A percentile compares a stretch with the other conserved stretches of the same genome.
phyloP scores from a whole-genome alignment of 2,797 vertebrate species.

The Petrocephalus sullivani region DNA sequence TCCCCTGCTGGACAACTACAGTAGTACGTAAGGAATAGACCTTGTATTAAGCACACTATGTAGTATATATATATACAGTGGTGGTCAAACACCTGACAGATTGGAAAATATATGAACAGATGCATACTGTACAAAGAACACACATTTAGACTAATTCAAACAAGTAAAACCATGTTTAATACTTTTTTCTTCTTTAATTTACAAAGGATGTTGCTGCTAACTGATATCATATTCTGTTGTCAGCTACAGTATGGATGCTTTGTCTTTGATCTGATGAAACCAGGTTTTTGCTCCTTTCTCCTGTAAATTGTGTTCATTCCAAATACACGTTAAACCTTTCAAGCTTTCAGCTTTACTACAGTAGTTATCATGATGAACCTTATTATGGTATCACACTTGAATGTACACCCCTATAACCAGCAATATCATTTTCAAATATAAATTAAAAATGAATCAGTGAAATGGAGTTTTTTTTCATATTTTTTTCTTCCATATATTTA shows the following conservation, averaged over 20 bases:
- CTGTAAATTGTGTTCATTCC: background rate
- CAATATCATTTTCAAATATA: background rate
- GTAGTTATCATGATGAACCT: background rate
- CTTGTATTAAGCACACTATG: too few relatives aligned
- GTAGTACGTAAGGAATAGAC: too few relatives aligned
- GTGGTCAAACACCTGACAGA: too few relatives aligned
- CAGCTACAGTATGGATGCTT: background rate
- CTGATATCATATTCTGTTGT: background rate
- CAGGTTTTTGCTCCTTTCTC: background rate
- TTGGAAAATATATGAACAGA: too few relatives aligned
- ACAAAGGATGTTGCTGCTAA: background rate
- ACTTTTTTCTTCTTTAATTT: background rate
- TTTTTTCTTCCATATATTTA: background rate
- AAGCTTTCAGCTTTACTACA: background rate
- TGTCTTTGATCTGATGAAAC: background rate
- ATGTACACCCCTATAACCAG: background rate
- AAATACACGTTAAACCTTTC: background rate
- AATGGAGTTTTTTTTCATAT: background rate
- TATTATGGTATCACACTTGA: background rate
- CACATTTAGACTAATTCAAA: background rate
- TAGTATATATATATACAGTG: background rate
- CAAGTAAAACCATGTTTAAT: background rate
- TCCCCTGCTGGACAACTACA: too few relatives aligned
- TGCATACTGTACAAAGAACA: too few relatives aligned
- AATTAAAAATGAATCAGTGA: background rate